phyloP scores from a whole-genome alignment of 2,113 vertebrate species.

The Strigops habroptila region DNA sequence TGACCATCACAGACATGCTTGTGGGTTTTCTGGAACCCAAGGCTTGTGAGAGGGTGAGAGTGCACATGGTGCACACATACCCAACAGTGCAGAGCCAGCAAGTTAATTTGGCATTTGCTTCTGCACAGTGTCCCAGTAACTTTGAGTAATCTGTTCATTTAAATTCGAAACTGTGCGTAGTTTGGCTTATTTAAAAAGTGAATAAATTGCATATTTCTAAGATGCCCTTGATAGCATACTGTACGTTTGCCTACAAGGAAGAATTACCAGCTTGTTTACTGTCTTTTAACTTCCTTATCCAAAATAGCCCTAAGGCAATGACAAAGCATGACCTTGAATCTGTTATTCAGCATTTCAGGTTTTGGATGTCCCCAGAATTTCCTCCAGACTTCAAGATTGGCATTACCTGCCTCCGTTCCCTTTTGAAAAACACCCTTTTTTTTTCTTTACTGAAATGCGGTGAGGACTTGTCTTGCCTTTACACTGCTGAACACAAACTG shows the following conservation, averaged over 20 bases:
- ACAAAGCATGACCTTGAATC: not conserved
- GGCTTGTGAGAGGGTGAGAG: rapidly evolving
- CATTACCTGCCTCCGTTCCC: not conserved
- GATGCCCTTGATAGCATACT: not conserved
- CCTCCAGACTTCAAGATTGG: not conserved
- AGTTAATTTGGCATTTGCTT: not conserved
- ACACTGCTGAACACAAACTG: not conserved
- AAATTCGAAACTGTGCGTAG: not conserved
- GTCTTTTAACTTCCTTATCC: constrained; percentile 11
- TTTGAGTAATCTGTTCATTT: not conserved
- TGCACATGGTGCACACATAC: rapidly evolving
- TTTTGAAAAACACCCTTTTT: not conserved
- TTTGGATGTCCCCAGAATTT: not conserved
- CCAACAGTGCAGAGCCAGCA: not conserved
- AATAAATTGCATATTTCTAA: not conserved
- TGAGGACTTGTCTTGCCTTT: not conserved
- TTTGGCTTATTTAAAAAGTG: not conserved
- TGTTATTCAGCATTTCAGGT: not conserved
- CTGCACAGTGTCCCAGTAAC: not conserved
- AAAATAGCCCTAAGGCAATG: not conserved
- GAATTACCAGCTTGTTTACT: not conserved
- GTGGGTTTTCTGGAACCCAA: not conserved
- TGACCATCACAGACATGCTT: not conserved
- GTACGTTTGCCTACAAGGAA: not conserved
- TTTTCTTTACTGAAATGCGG: not conserved